A percentile compares a stretch with the other conserved stretches of the same genome.
Conservation (phyloP, 2,888 invertebrate genomes). For the Agrotis ipsilon region DNA sequence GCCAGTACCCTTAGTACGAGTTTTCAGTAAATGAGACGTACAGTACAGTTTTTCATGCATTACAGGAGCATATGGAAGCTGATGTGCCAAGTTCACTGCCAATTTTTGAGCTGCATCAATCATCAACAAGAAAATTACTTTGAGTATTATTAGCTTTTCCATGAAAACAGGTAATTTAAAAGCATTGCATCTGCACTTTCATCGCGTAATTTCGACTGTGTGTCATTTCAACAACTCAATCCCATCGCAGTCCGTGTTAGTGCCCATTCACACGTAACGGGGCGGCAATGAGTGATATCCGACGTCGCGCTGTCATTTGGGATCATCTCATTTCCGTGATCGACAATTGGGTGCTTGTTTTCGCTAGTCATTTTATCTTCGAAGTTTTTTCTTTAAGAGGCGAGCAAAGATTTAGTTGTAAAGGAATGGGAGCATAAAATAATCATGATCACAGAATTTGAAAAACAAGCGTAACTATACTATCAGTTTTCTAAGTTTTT, state of each 20-base stretch:
- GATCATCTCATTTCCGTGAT: slow-evolving; percentile 66
- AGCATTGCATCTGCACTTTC: neutral
- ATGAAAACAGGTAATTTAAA: neutral
- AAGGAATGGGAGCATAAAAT: no score
- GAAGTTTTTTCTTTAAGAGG: neutral
- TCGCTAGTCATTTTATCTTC: slow-evolving; percentile 18
- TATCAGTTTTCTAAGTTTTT: no score
- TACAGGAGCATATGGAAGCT: no score
- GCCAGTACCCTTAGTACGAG: no score
- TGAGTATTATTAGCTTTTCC: neutral
- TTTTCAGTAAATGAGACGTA: no score
- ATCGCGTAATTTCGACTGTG: neutral
- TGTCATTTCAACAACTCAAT: neutral
- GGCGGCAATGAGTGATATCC: slow-evolving; percentile 65
- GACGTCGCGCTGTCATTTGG: slow-evolving; percentile 59
- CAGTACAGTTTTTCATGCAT: no score
- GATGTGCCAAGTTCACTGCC: no score
- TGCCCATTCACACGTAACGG: slow-evolving; percentile 49
- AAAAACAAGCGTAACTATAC: no score
- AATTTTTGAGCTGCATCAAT: no score
- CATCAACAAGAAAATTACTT: no score
- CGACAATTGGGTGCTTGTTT: slow-evolving; percentile 51
- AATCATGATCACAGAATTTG: neutral
- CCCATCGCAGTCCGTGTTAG: slow-evolving; percentile 32
- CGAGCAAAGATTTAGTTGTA: neutral